Evolutionary conservation across 2,888 invertebrate genomes (phyloP), one percentile per base, ranked within the genome.

Genomic region (Lottia gigantea): DNA sequence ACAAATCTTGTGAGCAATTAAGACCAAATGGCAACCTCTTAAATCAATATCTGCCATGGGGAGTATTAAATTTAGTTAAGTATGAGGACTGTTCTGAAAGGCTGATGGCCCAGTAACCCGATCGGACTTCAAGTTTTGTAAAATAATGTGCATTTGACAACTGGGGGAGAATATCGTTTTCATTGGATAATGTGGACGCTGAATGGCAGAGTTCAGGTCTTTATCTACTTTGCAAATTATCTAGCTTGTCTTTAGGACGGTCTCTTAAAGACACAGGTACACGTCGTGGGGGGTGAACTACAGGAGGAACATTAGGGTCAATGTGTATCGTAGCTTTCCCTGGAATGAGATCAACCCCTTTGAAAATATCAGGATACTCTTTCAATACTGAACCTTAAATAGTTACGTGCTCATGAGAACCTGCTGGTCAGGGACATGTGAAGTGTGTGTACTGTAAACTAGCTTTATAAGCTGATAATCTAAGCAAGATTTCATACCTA

Each of bases 1-100:
- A 76, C 12, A 68, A 62, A 16, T 75, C 76, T 25, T 67, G 74
- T 23, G 74, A 68, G 31, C 46, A 67, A n/a, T 64, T 69, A 6
- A 75, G 61, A 1, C 76, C 72, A 47, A 75, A 76, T 0, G 76
- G 76, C 47, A 77, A 19, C 12, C 73, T 16, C 25, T 64, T 15
- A n/a, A 67, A 76, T 8, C 75, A 26, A 19, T 73, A 78, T 15
- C 79, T 31, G 62, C 79, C 73, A 16, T 71, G 74, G 14, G 70
- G 73, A 2, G 69, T 74, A 63, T 74, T 75, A 65, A 79, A 74
- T 15, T 74, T 76, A 4, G 74, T 73, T 2, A 76, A 49, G 64
- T 55, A 55, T 15, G 69, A 64, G 62, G 63, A 71, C 3, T 70
- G 46, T 45, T 64, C 64, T 47, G 49, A 71, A 7, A 72, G 46